Base-by-base conservation (phyloP, 2,113 vertebrate genomes). In the rat (Rattus norvegicus) region DNA sequence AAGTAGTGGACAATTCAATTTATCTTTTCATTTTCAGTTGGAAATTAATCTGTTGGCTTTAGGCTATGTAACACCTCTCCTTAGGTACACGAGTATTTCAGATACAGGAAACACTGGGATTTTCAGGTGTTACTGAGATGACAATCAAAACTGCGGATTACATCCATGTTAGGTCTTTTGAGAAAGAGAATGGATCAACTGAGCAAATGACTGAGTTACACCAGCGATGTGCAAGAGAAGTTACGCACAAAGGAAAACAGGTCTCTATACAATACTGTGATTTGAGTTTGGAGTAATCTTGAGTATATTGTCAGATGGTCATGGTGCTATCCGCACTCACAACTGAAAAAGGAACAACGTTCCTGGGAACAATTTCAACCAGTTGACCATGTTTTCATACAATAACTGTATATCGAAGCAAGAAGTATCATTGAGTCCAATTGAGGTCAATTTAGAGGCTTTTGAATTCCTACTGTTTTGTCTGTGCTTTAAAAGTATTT, bases 51-150 rank as follows among this genome's bases (percentile, higher is more conserved):
- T 98, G 97, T 98, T 98, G 98, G 98, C 98, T 98, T 96, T 96
- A 99, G 98, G 98, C 98, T 98, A 98, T 96, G 88, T 98, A 98
- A 98, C 98, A 98, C 98, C 98, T 99, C 98, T 99, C 98, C 98
- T 99, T 99, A 99, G 98, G 98, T 92, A 99, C 98, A 97, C 98
- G 99, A 99, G 98, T 98, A 98, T 98, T 99, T 99, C 98, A 98
- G 98, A 96, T 99, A 98, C 96, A 98, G 95, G 94, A 98, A 98
- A 99, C 98, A 93, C 97, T 99, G 99, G 98, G 99, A 99, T 99
- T 99, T 99, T 98, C 97, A 98, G 88, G 97, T 98, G 97, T 98
- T 97, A 97, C 97, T 98, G 98, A 98, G 97, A 98, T 99, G 98
- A 98, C 98, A 99, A 98, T 99, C 98, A 98, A 98, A 98, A 98